These are phyloP conservation scores for Drosophila pectinifera DNA, from an alignment of 1,140 invertebrate species.

Conservation along the genomic window DNA sequence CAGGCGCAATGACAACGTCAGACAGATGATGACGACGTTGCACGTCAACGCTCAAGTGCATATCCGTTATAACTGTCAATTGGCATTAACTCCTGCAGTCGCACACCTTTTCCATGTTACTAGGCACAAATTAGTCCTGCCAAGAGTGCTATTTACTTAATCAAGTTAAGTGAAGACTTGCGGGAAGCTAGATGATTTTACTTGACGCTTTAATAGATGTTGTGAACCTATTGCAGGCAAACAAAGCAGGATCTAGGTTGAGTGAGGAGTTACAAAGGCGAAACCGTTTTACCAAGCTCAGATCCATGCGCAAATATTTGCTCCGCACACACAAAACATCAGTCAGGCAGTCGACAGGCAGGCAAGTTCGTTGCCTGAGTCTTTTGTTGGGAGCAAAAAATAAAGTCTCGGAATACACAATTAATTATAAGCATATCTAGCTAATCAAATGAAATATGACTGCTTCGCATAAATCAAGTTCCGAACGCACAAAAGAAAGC, in stretches of 20 bases:
- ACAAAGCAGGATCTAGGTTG: background rate
- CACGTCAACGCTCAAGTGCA: constrained; percentile 78
- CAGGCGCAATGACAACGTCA: constrained; percentile 60
- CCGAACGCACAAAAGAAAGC: constrained; percentile 64
- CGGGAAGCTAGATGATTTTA: background rate
- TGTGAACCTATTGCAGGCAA: background rate
- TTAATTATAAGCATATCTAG: constrained; percentile 34
- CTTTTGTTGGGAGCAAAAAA: constrained; percentile 43
- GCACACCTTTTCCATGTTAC: background rate
- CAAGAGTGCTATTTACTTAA: background rate
- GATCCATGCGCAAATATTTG: constrained; percentile 14
- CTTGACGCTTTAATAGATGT: background rate
- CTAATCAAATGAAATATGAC: constrained; percentile 69
- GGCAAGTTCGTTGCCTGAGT: constrained; percentile 59
- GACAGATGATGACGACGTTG: constrained; percentile 61
- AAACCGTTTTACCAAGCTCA: too few relatives aligned
- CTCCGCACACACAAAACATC: background rate
- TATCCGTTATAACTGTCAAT: constrained; percentile 79
- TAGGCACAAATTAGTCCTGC: background rate
- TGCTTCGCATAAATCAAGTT: constrained; percentile 60
- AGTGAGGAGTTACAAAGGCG: background rate
- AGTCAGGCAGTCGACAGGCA: background rate
- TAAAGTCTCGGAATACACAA: constrained; percentile 5
- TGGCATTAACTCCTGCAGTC: constrained; percentile 44
- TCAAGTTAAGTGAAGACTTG: background rate